These are phyloP conservation scores for Epirrhoe tristata DNA, from an alignment of 2,888 invertebrate genomes.

Conservation along the genomic window DNA sequence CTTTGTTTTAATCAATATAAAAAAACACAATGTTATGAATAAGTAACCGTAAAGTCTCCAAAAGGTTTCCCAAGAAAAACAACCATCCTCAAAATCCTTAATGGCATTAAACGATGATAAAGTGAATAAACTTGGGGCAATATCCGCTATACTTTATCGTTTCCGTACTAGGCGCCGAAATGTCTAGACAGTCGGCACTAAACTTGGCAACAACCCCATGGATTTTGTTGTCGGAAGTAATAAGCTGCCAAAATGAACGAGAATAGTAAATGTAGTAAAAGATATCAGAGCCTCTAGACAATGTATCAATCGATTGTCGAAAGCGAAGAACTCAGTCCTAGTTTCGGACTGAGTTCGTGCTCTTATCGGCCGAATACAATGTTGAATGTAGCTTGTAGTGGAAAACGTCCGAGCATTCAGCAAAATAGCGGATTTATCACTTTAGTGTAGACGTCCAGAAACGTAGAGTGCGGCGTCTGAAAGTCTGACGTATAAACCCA, in stretches of 20 bases:
- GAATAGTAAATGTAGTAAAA: slow-evolving; percentile 25
- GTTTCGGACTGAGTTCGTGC: no score
- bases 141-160: slow-evolving; percentile 20
- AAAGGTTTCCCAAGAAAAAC: not conserved
- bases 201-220: slow-evolving; percentile 30
- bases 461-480: slow-evolving; percentile 1
- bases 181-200: slow-evolving; percentile 37
- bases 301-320: no score
- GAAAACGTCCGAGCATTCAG: no score
- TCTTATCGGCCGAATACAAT: no score
- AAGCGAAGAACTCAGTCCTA: no score
- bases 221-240: slow-evolving; percentile 26
- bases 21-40: no score
- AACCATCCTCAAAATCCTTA: not conserved
- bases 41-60: not conserved
- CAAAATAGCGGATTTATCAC: no score
- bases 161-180: slow-evolving; percentile 26
- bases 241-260: slow-evolving; percentile 25
- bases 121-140: slow-evolving; percentile 12
- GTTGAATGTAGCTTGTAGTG: no score
- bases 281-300: no score
- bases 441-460: not conserved
- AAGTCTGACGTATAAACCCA: not conserved
- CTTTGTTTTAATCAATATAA: no score
- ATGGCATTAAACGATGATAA: slow-evolving; percentile 9